Evolutionary conservation across 2,113 vertebrate species (phyloP), one percentile per base, ranked within the genome.

Genomic region (Vulpes lagopus): DNA sequence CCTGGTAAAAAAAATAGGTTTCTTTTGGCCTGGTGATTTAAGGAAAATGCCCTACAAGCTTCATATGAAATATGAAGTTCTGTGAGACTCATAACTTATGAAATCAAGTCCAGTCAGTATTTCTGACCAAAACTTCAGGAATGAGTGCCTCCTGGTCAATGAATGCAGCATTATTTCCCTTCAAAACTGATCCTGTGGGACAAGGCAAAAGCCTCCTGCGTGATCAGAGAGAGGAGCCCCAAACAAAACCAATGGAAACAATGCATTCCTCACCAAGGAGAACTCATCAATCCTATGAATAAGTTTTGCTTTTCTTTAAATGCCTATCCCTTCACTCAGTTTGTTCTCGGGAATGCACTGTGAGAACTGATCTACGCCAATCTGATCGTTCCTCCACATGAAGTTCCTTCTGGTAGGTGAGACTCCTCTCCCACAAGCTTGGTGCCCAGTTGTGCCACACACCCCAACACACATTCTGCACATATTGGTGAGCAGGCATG

Each of bases 1-100:
- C 96, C 98, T 93, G 90, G 76, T 96, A 88, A 88, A 98, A 89
- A 98, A 97, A 98, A 98, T 95, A 96, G 95, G 92, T 88, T 98
- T 97, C 53, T 79, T 96, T 91, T 93, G 86, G 90, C 67, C 82
- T 98, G 62, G 94, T 91, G 89, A 98, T 97, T 95, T 95, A 95
- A 95, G 91, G 95, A 97, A 97, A 87, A 43, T 65, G 30, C 6
- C 38, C 15, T n/a, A 14, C 1, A 89, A 87, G 80, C 25, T 80
- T 57, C 53, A 79, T 49, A 4, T 35, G 30, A 89, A 94, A 67
- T 38, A 82, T 7, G 43, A 5, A 76, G 32, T 53, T 55, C 57
- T 59, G 5, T 88, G 53, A 95, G 78, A 71, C 25, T 23, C 20
- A 7, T 22, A 49, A 14, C 53, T 89, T 83, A 22, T 51, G 5